phyloP scores from a whole-genome alignment of 2,797 vertebrate genomes.

The Synanceia verrucosa region DNA sequence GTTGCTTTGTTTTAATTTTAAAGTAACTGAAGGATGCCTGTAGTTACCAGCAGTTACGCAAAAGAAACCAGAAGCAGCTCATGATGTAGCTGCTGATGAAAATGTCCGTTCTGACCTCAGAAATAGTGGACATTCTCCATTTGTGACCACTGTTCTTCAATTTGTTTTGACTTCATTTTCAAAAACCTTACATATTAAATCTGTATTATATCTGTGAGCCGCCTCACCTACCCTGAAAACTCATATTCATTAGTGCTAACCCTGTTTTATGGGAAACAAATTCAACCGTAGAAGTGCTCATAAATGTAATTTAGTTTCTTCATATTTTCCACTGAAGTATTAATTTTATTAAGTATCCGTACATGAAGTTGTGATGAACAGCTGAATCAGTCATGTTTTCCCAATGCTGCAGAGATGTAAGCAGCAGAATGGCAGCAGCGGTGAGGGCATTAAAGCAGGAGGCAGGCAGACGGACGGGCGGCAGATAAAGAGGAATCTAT shows the following conservation, averaged over 20 bases:
- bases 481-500: conserved; percentile 89
- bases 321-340: not conserved
- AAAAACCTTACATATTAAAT: not conserved
- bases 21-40: not conserved
- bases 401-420: not conserved
- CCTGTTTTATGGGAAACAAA: not conserved
- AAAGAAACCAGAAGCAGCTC: not conserved
- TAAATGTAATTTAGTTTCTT: not conserved
- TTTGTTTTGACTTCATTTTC: not conserved
- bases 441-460: conserved; percentile 60
- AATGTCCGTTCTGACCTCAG: not conserved
- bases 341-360: conserved; percentile 11
- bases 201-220: not conserved
- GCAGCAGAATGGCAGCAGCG: conserved; percentile 23
- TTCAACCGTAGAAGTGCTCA: not conserved
- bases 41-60: not conserved
- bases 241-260: not conserved
- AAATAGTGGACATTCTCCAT: not conserved
- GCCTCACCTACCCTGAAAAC: not conserved
- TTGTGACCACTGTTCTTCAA: not conserved
- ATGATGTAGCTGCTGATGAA: not conserved
- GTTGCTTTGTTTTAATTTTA: not conserved
- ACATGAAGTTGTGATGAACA: conserved; percentile 1
- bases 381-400: conserved; percentile 1
- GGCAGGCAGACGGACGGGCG: conserved; percentile 76